phyloP scores from a whole-genome alignment of 1,140 invertebrate species.

The Microplitis mediator region DNA sequence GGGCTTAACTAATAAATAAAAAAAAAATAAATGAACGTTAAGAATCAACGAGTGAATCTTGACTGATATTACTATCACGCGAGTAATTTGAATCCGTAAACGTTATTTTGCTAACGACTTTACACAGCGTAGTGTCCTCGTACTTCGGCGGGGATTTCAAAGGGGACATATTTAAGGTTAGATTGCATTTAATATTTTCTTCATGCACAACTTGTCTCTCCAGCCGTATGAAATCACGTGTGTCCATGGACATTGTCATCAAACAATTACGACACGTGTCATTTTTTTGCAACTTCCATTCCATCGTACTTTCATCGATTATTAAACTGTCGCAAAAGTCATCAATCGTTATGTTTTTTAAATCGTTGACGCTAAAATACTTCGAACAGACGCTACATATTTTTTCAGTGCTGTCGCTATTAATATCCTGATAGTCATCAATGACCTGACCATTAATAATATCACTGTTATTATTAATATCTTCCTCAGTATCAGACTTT shows the following conservation, averaged over 20 bases:
- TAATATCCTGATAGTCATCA: not conserved
- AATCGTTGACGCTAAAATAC: not conserved
- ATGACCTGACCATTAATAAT: not conserved
- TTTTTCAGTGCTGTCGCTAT: not conserved
- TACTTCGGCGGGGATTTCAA: conserved; percentile 51
- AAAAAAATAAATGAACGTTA: not conserved
- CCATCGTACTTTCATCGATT: not conserved
- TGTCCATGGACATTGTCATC: conserved; percentile 47
- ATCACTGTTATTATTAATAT: not conserved
- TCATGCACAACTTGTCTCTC: conserved; percentile 33
- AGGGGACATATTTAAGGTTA: conserved; percentile 5
- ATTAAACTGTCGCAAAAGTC: not conserved
- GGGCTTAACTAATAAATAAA: not conserved
- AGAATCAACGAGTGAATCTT: not conserved
- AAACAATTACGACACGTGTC: conserved; percentile 24
- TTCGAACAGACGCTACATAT: not conserved
- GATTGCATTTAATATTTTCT: not conserved
- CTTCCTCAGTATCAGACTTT: too few species aligned
- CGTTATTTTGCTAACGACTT: conserved; percentile 57
- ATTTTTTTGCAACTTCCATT: not conserved
- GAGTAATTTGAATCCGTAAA: conserved; percentile 42
- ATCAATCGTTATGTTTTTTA: not conserved
- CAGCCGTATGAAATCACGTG: conserved; percentile 47
- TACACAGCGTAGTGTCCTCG: conserved; percentile 61
- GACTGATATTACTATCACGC: not conserved